These are phyloP conservation scores for Clarias laeviceps DNA, from an alignment of 2,797 vertebrate species.

Conservation along the genomic window DNA sequence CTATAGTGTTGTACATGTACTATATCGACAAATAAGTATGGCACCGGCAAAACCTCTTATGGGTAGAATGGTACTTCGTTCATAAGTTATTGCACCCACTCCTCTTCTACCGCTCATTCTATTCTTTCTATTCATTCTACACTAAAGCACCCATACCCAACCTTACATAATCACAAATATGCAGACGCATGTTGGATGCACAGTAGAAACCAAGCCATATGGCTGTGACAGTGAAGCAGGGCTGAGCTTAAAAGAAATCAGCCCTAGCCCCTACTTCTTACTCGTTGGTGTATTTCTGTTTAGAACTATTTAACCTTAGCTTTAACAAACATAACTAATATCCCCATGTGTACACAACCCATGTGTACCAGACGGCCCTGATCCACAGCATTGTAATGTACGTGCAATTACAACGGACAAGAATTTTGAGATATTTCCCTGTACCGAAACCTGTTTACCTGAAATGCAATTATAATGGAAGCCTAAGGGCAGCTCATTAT, in stretches of 20 bases:
- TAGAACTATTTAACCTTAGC: too few relatives aligned
- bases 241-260: not conserved
- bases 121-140: not conserved
- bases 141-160: not conserved
- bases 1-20: too few relatives aligned
- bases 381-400: not conserved
- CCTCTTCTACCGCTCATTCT: not conserved
- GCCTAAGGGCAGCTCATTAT: constrained; percentile 1
- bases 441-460: constrained; percentile 14
- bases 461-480: constrained; percentile 6
- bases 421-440: not conserved
- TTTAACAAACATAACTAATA: too few relatives aligned
- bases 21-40: too few relatives aligned
- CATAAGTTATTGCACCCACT: too few relatives aligned
- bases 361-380: constrained; percentile 13
- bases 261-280: not conserved
- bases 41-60: too few relatives aligned
- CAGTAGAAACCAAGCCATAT: not conserved
- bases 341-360: too few relatives aligned
- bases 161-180: not conserved
- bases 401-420: not conserved
- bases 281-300: not conserved
- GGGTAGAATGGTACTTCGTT: too few relatives aligned
- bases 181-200: not conserved
- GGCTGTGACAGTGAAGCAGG: not conserved